A percentile compares a stretch with the other conserved stretches of the same genome.
Conservation (phyloP, 2,113 vertebrate genomes). For the Pachycephala philippinensis region DNA sequence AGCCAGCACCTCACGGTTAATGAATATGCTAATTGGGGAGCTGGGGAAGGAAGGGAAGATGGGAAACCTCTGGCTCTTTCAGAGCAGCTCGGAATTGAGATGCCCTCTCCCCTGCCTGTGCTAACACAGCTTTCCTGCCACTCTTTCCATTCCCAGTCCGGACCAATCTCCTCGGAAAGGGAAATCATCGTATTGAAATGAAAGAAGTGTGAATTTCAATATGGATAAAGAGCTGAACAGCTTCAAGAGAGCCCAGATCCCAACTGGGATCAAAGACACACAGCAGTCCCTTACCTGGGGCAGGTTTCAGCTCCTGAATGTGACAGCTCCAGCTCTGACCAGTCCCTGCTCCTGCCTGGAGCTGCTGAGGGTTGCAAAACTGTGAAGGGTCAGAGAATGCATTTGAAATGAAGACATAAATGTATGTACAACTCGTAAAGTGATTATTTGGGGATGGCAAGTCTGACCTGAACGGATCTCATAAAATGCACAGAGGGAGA, state of each 20-base stretch:
- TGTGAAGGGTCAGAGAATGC: not conserved
- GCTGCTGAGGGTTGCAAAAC: not conserved
- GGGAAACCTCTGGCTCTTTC: not conserved
- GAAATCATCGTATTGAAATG: not conserved
- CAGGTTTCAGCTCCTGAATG: not conserved
- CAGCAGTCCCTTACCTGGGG: accelerated
- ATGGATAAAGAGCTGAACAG: not conserved
- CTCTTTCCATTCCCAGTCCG: not conserved
- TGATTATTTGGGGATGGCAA: not conserved
- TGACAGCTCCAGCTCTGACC: not conserved
- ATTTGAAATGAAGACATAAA: not conserved
- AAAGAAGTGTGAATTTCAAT: not conserved
- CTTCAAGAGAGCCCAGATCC: not conserved
- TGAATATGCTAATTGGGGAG: constrained; percentile 1
- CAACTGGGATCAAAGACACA: not conserved
- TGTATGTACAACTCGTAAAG: not conserved
- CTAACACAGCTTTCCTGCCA: not conserved
- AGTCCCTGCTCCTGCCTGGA: not conserved
- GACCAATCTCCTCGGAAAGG: not conserved
- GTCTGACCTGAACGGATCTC: not conserved
- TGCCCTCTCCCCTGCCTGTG: not conserved
- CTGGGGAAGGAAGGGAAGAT: not conserved
- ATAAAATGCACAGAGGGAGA: not conserved
- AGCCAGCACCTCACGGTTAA: not conserved
- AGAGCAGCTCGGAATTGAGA: not conserved